A percentile compares a stretch with the other conserved stretches of the same genome.
These are phyloP conservation scores for Nemurella pictetii DNA, from an alignment of 2,888 invertebrate genomes.

Conservation along the genomic window DNA sequence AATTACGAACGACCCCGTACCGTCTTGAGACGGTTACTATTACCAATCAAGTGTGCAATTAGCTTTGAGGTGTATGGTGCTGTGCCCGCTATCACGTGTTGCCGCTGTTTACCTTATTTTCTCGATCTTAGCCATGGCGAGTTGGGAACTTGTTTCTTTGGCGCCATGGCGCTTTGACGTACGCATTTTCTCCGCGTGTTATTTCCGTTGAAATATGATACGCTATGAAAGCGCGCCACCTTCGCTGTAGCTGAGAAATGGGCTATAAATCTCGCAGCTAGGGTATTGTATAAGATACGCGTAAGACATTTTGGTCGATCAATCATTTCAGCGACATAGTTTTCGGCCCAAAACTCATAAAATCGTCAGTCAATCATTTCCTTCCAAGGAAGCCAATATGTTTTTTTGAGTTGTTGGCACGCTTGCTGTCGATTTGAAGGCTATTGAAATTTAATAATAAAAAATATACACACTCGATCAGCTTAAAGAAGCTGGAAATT, in stretches of 20 bases:
- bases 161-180: background rate
- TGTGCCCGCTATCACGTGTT: too few species aligned
- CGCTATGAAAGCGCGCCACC: background rate
- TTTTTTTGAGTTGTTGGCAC: background rate
- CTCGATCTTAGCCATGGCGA: too few species aligned
- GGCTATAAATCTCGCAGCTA: background rate
- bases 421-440: background rate
- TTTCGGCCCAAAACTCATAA: background rate
- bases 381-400: background rate
- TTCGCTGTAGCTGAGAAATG: background rate
- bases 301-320: background rate
- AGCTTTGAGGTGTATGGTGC: background rate
- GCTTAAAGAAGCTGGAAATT: background rate
- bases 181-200: background rate
- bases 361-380: background rate
- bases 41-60: background rate
- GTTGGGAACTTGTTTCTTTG: too few species aligned
- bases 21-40: background rate
- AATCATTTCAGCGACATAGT: background rate
- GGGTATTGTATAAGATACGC: background rate
- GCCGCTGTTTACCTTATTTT: too few species aligned
- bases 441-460: background rate
- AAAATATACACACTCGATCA: background rate
- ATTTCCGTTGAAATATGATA: background rate
- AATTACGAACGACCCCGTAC: background rate